Evolutionary conservation across 2,797 vertebrate species (phyloP).

Genomic region (Nasua narica): DNA sequence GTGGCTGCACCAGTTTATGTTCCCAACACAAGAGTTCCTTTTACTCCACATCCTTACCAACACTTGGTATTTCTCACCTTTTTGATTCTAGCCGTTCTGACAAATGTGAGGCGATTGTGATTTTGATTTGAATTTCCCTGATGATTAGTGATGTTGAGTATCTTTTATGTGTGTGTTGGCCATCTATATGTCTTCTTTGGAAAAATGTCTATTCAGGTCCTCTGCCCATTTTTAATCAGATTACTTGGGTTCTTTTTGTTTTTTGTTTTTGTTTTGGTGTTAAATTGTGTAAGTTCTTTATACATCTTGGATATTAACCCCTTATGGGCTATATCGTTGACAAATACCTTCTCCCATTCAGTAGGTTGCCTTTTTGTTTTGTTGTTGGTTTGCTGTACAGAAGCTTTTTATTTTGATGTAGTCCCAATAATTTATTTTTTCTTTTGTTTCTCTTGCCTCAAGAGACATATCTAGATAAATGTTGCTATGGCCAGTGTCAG

Average conservation of each 20-base stretch:
- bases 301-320: not conserved
- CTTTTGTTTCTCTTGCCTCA: not conserved
- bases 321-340: not conserved
- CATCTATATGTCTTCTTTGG: not conserved
- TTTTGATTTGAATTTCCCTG: not conserved
- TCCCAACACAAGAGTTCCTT: not conserved
- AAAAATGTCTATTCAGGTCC: not conserved
- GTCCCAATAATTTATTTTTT: not conserved
- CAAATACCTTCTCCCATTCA: not conserved
- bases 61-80: not conserved
- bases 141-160: not conserved
- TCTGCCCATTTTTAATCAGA: not conserved
- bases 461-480: not conserved
- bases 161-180: not conserved
- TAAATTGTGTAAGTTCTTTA: not conserved
- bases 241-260: not conserved
- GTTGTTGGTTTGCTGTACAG: not conserved
- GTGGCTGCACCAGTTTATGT: not conserved
- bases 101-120: not conserved
- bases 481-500: not conserved
- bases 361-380: not conserved
- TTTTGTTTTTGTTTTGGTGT: no score
- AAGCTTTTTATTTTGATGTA: not conserved
- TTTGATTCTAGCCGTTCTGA: not conserved
- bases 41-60: not conserved